Base-by-base conservation (phyloP, 2,797 vertebrate species). In the Diplodus sargus region DNA sequence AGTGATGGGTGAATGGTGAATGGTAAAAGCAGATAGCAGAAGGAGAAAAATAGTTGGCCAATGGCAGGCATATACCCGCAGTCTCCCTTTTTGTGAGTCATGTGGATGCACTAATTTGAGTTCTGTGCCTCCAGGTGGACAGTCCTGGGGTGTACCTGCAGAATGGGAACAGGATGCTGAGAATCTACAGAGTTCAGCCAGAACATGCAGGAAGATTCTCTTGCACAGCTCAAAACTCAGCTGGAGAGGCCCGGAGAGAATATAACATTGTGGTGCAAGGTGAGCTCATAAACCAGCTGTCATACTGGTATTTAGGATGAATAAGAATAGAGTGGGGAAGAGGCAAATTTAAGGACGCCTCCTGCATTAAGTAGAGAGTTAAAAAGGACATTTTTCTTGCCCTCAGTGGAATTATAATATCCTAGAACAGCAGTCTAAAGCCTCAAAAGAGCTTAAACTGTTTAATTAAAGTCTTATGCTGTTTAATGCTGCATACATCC, bases 201-300 rank as follows among this genome's bases (percentile, higher is more conserved):
- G 90, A 93, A 18, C 96, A 97, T n/a, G 88, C 95, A 0, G 97
- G 97, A 47, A 89, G 87, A 72, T 98, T 97, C 77, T 87, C 91
- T 66, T 98, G 97, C 87, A 87, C 30, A 11, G 96, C 95, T 0
- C 87, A 93, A 72, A 98, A 96, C 93, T 90, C 91, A 1, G 97
- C 96, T 0, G 97, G 97, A 42, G 90, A 93, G 1, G 89, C 92
- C 18, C 92, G 73, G 39, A 93, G 92, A 73, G 84, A 94, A 78
- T 96, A 96, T 57, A 65, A 87, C 68, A 94, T 98, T n/a, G 88
- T 95, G 2, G 96, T 97, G 74, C 95, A 97, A 89, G 93, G 97
- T 97, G 91, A 95, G 93, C 71, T 61, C 43, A 76, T 28, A 57
- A 59, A 82, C 28, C 45, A 25, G 22, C 18, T 76, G 59, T 76